Evolutionary conservation across 2,888 invertebrate species (phyloP).

Genomic region (Lepidocyrtoides sp.): DNA sequence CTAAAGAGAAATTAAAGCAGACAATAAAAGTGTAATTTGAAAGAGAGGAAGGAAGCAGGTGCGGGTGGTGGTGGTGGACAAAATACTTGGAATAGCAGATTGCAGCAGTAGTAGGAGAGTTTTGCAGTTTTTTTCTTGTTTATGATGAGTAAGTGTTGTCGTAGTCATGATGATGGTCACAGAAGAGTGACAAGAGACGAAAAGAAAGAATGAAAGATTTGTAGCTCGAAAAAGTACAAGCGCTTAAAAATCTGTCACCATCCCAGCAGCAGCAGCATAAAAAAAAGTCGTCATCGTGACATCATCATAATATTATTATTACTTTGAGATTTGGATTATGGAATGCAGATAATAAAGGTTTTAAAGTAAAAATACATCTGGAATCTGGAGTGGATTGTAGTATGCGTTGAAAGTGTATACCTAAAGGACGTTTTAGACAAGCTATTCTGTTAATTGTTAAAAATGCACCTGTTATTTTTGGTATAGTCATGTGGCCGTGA

Average conservation of each 20-base stretch:
- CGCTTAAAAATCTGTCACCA: background rate
- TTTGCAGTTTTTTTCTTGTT: no score
- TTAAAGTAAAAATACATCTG: no score
- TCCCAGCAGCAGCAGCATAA: no score
- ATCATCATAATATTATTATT: no score
- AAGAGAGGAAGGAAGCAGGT: conserved; percentile 33
- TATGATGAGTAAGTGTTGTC: no score
- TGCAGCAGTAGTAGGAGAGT: background rate
- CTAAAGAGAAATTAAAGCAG: conserved; percentile 33
- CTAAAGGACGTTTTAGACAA: no score
- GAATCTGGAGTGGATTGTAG: background rate
- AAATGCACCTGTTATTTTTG: no score
- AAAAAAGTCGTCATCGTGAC: background rate
- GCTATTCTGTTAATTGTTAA: no score
- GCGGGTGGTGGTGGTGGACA: background rate
- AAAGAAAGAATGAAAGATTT: background rate
- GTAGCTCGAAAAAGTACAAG: background rate
- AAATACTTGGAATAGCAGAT: background rate
- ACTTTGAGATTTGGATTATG: no score
- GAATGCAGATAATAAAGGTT: no score
- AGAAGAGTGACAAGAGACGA: conserved; percentile 19
- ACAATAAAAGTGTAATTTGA: no score
- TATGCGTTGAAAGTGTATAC: background rate
- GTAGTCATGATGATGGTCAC: background rate
- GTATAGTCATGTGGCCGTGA: no score